Evolutionary conservation across 2,888 invertebrate species (phyloP).

Genomic region (Cantharis rufa): DNA sequence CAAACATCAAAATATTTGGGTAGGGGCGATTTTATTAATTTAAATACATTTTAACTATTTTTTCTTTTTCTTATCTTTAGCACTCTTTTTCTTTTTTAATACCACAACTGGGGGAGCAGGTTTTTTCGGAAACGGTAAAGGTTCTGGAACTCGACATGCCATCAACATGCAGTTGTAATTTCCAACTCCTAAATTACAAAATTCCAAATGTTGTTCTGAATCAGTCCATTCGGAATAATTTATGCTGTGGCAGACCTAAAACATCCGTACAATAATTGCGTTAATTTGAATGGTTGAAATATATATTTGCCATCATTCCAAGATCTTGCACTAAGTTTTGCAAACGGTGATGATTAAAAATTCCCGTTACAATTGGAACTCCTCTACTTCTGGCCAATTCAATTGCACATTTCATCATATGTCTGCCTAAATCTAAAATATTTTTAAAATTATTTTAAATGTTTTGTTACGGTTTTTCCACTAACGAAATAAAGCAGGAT

Average conservation of each 20-base stretch:
- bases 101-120: slow-evolving; percentile 5
- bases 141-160: neutral
- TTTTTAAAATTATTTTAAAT: neutral
- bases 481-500: neutral
- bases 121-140: neutral
- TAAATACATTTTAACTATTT: neutral
- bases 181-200: neutral
- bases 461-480: neutral
- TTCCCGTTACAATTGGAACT: slow-evolving; percentile 45
- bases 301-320: slow-evolving; percentile 40
- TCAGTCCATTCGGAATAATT: neutral
- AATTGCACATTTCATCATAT: slow-evolving; percentile 41
- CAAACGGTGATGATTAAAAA: slow-evolving; percentile 42
- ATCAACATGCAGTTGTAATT: neutral
- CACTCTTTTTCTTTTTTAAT: neutral
- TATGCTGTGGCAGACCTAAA: neutral
- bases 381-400: slow-evolving; percentile 47
- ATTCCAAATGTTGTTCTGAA: neutral
- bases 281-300: neutral
- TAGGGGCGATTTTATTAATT: neutral
- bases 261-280: neutral
- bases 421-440: slow-evolving; percentile 39
- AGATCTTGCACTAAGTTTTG: slow-evolving; percentile 46
- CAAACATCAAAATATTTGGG: neutral
- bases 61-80: neutral